Evolutionary conservation across 2,888 invertebrate species (phyloP), one percentile per base, ranked within the genome.

Genomic region (Pseudococcus jackbeardsleyi): DNA sequence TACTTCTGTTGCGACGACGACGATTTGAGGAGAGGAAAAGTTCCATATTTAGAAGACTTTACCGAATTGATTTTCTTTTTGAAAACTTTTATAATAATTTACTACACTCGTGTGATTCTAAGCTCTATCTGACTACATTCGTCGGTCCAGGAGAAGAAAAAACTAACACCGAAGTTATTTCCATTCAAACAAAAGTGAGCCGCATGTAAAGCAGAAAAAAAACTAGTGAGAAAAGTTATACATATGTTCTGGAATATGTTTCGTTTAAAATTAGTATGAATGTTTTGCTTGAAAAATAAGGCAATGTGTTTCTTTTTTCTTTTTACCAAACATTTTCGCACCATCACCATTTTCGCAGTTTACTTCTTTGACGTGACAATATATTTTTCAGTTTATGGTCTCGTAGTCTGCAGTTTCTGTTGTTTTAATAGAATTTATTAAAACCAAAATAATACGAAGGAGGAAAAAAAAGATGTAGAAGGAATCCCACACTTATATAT

Each of bases 41-140:
- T 72, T 72, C 39, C 33, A 72, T 33, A 72, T 72, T 72, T 72
- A 72, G 72, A 72, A 72, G 72, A 72, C 72, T 72, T 72, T 72
- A 33, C 33, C 72, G 72, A 72, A 72, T 72, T 72, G 72, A 72
- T 72, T 72, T 72, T 72, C 72, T 72, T 72, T 42, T 72, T 72
- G 72, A 72, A 72, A 72, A 72, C 72, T 72, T 72, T 72, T 72
- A 72, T 72, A 72, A 72, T 72, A 72, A 72, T 72, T 72, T 72
- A 72, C 72, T 72, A 72, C 72, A 72, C 33, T 72, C 72, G 72
- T 72, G 33, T 72, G 72, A 72, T 33, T 33, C 33, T 33, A 33
- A 72, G 17, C 33, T 72, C 72, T 33, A 72, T 72, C 72, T 15
- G 33, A 72, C 17, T 72, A 39, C 33, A 12, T 33, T 17, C 33